Evolutionary conservation across 2,113 vertebrate species (phyloP).

Genomic region (Peromyscus californicus): DNA sequence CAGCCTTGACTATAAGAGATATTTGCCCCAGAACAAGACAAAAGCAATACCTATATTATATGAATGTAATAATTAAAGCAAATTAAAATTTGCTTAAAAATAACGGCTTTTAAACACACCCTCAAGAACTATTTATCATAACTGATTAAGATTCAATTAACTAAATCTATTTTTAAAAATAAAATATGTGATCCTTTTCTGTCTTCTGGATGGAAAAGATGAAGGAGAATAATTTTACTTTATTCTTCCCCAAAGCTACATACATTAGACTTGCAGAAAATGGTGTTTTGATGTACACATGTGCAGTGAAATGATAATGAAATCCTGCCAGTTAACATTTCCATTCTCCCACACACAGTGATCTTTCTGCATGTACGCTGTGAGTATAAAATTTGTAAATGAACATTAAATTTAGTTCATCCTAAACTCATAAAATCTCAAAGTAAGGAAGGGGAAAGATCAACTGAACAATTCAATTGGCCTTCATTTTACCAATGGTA

Average conservation of each 20-base stretch:
- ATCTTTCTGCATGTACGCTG: background rate
- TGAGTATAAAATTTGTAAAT: background rate
- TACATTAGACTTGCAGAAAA: background rate
- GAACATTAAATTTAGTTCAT: background rate
- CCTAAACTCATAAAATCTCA: background rate
- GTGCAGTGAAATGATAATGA: background rate
- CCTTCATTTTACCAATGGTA: background rate
- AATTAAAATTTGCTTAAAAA: background rate
- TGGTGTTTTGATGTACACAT: background rate
- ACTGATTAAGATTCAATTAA: background rate
- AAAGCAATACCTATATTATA: background rate
- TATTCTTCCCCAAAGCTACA: background rate
- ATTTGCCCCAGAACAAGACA: background rate
- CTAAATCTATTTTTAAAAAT: background rate
- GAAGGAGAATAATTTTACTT: background rate
- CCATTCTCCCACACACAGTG: background rate
- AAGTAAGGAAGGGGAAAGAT: background rate
- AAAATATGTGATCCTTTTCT: background rate
- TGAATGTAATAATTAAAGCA: background rate
- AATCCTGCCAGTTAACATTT: background rate
- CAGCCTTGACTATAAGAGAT: background rate
- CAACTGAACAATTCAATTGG: background rate
- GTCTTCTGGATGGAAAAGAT: background rate
- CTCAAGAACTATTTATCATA: background rate
- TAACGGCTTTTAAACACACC: background rate